Evolutionary conservation across 2,888 invertebrate genomes (phyloP).

Genomic region (Eupithecia subfuscata): DNA sequence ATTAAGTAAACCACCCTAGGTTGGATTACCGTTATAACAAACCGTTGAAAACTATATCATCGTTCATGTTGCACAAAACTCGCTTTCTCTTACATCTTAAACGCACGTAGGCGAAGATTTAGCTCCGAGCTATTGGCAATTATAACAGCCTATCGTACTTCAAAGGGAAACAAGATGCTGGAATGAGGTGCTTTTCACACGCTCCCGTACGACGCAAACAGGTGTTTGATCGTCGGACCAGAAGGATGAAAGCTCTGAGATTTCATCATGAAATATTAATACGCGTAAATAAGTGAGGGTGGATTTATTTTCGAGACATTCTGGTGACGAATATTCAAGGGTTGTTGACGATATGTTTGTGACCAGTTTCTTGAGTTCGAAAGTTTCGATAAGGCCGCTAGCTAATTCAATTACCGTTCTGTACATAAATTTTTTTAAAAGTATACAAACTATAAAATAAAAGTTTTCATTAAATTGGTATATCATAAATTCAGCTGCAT

Average conservation of each 20-base stretch:
- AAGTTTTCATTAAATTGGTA: too few species aligned
- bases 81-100: conserved; percentile 42
- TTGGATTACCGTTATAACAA: neutral
- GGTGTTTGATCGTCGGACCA: conserved; percentile 41
- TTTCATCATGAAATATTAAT: conserved; percentile 31
- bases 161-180: conserved; percentile 66
- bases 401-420: neutral
- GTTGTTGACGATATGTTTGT: neutral
- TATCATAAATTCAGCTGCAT: neutral
- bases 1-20: too few species aligned
- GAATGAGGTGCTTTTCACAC: conserved; percentile 61
- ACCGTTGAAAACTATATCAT: neutral
- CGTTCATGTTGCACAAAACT: neutral
- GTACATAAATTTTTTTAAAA: too few species aligned
- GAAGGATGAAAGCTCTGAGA: conserved; percentile 22
- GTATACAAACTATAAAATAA: too few species aligned
- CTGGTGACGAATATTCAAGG: neutral
- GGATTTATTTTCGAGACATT: conserved; percentile 3
- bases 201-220: conserved; percentile 50
- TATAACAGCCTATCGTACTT: conserved; percentile 71
- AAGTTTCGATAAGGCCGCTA: neutral
- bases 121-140: conserved; percentile 78
- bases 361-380: neutral
- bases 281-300: conserved; percentile 10
- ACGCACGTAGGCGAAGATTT: conserved; percentile 51